Conservation (phyloP, 2,888 invertebrate species). For the Caenorhabditis sp. region DNA sequence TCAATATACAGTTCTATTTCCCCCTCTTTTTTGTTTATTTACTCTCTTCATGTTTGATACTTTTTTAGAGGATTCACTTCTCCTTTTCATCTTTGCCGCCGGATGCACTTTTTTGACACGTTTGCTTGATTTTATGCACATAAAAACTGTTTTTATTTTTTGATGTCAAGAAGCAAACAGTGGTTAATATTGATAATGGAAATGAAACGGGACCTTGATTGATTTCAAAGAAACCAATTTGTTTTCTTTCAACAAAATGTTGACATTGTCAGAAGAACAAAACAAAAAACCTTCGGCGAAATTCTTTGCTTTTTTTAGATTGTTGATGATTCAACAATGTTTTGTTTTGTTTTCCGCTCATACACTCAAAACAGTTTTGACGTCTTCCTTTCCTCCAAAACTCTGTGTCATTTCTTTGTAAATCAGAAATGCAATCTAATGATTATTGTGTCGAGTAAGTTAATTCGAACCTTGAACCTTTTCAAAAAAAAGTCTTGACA, state of each 20-base stretch:
- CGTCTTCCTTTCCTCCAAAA: background rate
- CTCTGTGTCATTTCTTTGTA: background rate
- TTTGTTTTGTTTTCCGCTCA: background rate
- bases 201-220: too few species aligned
- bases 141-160: background rate
- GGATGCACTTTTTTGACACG: conserved; percentile 12
- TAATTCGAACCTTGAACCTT: background rate
- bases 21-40: conserved; percentile 8
- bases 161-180: too few species aligned
- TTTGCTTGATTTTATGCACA: background rate
- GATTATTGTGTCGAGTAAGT: conserved; percentile 7
- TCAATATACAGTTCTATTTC: conserved; percentile 27
- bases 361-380: conserved; percentile 1
- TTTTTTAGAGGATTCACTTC: background rate
- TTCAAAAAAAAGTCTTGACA: too few species aligned
- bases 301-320: background rate
- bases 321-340: background rate
- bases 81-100: conserved; percentile 22
- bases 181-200: too few species aligned
- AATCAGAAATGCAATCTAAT: background rate
- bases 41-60: conserved; percentile 5
- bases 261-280: background rate
- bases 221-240: background rate
- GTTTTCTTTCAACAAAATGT: background rate
- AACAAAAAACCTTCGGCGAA: background rate